Conservation (phyloP, 2,113 vertebrate genomes). For the Equus przewalskii region DNA sequence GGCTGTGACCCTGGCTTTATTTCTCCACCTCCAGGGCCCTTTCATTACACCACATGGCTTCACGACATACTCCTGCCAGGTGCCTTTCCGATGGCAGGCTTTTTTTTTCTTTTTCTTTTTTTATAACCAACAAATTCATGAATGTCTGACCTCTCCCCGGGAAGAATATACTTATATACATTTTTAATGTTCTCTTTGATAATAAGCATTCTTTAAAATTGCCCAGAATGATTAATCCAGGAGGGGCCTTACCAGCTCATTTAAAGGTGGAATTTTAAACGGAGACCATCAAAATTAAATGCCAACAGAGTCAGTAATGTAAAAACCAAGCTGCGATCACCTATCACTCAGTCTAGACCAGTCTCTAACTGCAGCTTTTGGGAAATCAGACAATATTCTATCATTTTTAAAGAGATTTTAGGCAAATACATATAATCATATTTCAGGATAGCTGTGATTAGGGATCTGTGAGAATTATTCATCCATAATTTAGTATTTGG, state of each 20-base stretch:
- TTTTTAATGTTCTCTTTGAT: neutral
- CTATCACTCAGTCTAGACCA: conserved; percentile 61
- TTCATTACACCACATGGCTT: neutral
- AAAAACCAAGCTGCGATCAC: conserved; percentile 39
- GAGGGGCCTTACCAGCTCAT: neutral
- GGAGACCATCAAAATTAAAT: conserved; percentile 74
- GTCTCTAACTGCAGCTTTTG: conserved; percentile 70
- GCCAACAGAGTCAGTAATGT: conserved; percentile 68
- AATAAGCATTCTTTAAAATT: conserved; percentile 3
- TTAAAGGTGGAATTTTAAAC: conserved; percentile 60
- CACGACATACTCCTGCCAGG: neutral
- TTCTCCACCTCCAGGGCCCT: neutral
- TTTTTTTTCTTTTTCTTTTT: neutral
- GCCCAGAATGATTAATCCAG: neutral
- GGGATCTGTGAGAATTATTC: conserved; percentile 51
- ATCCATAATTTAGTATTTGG: neutral
- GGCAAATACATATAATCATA: conserved; percentile 73
- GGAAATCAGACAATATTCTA: conserved; percentile 72
- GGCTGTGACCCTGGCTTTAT: neutral
- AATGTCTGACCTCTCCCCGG: neutral
- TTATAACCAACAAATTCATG: neutral
- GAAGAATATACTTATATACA: neutral
- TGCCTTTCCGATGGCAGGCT: neutral
- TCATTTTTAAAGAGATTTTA: conserved; percentile 8
- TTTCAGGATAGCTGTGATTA: conserved; percentile 65